A percentile compares a stretch with the other conserved stretches of the same genome.
These are phyloP conservation scores for Archocentrus centrarchus DNA, from an alignment of 2,113 vertebrate genomes.

Conservation along the genomic window DNA sequence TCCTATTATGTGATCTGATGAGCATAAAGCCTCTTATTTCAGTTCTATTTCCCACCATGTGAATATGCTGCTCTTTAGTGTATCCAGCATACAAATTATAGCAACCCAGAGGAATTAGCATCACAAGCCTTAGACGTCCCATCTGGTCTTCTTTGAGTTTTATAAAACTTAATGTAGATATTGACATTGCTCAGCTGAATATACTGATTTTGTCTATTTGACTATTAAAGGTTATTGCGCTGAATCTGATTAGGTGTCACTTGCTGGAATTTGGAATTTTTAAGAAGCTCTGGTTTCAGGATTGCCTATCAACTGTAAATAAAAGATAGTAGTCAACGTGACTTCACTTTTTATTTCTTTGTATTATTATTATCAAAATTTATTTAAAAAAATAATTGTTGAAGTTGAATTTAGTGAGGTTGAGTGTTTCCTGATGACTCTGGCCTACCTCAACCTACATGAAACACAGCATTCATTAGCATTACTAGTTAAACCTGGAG, in stretches of 20 bases:
- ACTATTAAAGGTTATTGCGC: background rate
- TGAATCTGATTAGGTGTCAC: no score
- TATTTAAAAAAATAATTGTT: background rate
- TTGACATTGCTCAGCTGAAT: background rate
- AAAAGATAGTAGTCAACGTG: background rate
- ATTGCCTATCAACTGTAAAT: background rate
- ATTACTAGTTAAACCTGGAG: background rate
- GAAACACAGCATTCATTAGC: background rate
- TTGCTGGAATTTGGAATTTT: background rate
- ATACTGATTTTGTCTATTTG: background rate
- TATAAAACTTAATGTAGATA: background rate
- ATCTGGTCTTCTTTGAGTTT: background rate
- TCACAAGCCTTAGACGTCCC: background rate
- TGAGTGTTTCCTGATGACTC: background rate
- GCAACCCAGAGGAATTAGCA: background rate
- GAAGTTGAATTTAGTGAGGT: background rate
- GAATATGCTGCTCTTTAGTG: background rate
- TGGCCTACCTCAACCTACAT: background rate
- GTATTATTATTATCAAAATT: background rate
- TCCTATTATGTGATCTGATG: background rate
- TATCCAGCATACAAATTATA: background rate
- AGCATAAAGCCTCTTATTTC: background rate
- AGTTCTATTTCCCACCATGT: background rate
- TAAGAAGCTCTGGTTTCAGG: background rate
- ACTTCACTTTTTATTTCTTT: background rate